A percentile compares a stretch with the other conserved stretches of the same genome.
Conservation (phyloP, 1,140 invertebrate species). For the Saccostrea echinata region DNA sequence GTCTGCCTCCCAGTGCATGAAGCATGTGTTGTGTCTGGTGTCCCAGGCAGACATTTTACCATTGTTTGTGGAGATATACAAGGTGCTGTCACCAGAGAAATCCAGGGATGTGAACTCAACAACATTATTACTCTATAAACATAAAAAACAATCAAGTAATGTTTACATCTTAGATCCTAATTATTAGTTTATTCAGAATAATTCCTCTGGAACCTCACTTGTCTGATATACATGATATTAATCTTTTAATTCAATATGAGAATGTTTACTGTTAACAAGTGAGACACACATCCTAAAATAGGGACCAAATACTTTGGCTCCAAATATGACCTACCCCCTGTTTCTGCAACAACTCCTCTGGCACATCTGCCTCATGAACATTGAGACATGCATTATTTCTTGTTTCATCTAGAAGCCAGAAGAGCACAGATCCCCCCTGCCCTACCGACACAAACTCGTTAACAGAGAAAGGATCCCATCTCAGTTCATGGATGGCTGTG, state of each 20-base stretch:
- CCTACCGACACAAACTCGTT: slow-evolving; percentile 79
- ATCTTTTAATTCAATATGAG: too few relatives aligned
- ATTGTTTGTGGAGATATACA: slow-evolving; percentile 74
- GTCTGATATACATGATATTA: too few relatives aligned
- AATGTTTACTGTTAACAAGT: too few relatives aligned
- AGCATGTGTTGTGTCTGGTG: slow-evolving; percentile 77
- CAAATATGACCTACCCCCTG: slow-evolving; percentile 38
- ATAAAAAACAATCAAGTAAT: neutral
- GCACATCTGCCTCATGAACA: slow-evolving; percentile 77
- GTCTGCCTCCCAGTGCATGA: slow-evolving; percentile 80
- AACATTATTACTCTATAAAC: slow-evolving; percentile 47
- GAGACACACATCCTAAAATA: too few relatives aligned
- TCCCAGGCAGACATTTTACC: slow-evolving; percentile 79
- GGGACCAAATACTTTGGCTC: too few relatives aligned
- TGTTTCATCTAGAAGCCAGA: slow-evolving; percentile 79
- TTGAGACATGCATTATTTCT: slow-evolving; percentile 69
- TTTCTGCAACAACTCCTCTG: slow-evolving; percentile 70
- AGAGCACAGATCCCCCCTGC: slow-evolving; percentile 71
- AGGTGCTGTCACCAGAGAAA: slow-evolving; percentile 76
- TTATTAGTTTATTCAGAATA: neutral
- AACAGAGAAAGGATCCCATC: slow-evolving; percentile 77
- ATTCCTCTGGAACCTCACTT: neutral
- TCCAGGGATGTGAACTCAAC: slow-evolving; percentile 75
- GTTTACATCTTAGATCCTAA: neutral
- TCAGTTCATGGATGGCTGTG: slow-evolving; percentile 72